phyloP scores from a whole-genome alignment of 2,113 vertebrate species.

The Mobula birostris region DNA sequence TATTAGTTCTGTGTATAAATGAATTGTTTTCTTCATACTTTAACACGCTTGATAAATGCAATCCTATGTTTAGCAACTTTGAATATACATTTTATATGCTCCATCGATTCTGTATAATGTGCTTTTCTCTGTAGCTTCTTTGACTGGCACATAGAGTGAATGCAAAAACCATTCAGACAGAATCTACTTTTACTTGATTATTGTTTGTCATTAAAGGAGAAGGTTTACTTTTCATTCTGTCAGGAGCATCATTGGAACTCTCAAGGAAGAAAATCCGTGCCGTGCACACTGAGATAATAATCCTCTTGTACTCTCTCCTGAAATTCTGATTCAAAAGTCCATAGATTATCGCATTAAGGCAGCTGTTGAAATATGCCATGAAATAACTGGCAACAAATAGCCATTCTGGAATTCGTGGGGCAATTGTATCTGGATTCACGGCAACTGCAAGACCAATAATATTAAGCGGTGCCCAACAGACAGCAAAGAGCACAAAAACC shows the following conservation, averaged over 20 bases:
- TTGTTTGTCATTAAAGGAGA: constrained; percentile 80
- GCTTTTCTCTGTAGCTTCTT: not conserved
- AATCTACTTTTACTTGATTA: constrained; percentile 84
- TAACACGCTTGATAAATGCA: not conserved
- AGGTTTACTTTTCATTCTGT: constrained; percentile 79
- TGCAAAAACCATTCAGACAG: constrained; percentile 59
- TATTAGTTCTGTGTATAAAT: not conserved
- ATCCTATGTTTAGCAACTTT: constrained; percentile 5
- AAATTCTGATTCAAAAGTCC: constrained; percentile 95
- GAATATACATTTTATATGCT: not conserved
- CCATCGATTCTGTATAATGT: constrained; percentile 9
- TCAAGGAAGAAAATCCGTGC: constrained; percentile 74
- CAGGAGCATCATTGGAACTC: constrained; percentile 75
- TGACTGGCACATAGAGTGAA: constrained; percentile 31
- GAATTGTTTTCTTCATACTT: not conserved
- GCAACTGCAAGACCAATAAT: constrained; percentile 87
- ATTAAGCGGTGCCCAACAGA: constrained; percentile 95
- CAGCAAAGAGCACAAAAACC: constrained; percentile 89
- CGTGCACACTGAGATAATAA: constrained; percentile 77
- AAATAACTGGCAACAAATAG: constrained; percentile 93
- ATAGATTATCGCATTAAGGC: constrained; percentile 94
- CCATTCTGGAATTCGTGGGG: constrained; percentile 86
- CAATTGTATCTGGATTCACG: constrained; percentile 64
- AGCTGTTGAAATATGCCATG: constrained; percentile 98
- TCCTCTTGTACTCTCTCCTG: constrained; percentile 85